A percentile compares a stretch with the other conserved stretches of the same genome.
Evolutionary conservation across 2,888 invertebrate genomes (phyloP).

Genomic region (Phragmatobia fuliginosa): DNA sequence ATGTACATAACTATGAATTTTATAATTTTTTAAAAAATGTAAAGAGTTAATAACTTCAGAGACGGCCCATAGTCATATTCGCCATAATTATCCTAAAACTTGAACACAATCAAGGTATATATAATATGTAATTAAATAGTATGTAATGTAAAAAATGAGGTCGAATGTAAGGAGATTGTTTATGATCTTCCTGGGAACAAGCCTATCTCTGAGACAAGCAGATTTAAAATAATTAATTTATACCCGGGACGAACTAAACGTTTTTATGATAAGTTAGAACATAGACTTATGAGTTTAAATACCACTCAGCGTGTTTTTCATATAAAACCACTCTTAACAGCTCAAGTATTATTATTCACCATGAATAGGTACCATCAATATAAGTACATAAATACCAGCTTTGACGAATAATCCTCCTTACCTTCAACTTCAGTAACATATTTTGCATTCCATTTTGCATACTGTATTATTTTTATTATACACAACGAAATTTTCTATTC

Average conservation of each 20-base stretch:
- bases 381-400: no score
- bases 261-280: no score
- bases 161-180: not conserved
- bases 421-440: not conserved
- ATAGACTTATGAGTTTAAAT: no score
- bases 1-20: not conserved
- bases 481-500: slow-evolving; percentile 37
- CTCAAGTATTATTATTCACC: no score
- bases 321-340: no score
- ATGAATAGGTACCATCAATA: no score
- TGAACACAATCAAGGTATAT: not conserved
- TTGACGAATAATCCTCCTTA: not conserved
- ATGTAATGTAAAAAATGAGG: not conserved
- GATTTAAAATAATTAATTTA: no score
- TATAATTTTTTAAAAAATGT: not conserved
- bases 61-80: not conserved
- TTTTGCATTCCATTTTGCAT: slow-evolving; percentile 9
- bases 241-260: no score
- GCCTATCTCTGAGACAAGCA: no score
- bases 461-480: slow-evolving; percentile 8
- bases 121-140: not conserved
- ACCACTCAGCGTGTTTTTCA: no score
- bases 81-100: not conserved
- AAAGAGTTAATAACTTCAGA: not conserved
- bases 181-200: no score